phyloP scores from a whole-genome alignment of 2,113 vertebrate genomes.

The Alaudala cheleensis region DNA sequence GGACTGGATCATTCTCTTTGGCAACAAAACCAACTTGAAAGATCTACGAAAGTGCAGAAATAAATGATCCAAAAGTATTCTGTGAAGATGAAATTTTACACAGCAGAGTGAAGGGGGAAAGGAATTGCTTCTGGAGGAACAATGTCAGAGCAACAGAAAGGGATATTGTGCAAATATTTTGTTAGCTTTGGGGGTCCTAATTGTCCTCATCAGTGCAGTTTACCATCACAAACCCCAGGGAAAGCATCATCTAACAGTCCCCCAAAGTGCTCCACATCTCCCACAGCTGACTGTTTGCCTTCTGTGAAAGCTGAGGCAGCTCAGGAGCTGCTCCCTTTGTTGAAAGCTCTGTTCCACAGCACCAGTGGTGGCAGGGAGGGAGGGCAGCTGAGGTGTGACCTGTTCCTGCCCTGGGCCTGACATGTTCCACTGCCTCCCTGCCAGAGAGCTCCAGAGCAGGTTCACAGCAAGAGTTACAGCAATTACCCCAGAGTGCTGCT shows the following conservation, averaged over 20 bases:
- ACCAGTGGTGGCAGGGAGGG: fast-evolving
- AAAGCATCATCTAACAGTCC: background rate
- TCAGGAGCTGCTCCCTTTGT: fast-evolving
- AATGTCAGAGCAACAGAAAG: background rate
- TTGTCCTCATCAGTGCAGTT: fast-evolving
- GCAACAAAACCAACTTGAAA: background rate
- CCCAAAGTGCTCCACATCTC: background rate
- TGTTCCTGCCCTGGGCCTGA: background rate
- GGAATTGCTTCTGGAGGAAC: background rate
- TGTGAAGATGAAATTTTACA: background rate
- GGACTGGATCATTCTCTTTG: background rate
- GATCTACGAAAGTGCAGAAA: background rate
- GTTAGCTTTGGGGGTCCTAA: background rate
- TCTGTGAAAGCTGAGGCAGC: background rate
- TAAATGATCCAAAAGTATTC: background rate
- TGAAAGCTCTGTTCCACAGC: fast-evolving
- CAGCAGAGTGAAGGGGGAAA: background rate
- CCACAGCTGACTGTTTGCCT: fast-evolving
- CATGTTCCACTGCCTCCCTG: background rate
- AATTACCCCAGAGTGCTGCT: background rate
- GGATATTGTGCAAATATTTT: background rate
- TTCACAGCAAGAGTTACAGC: background rate
- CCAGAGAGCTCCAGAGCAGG: background rate
- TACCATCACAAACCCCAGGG: background rate
- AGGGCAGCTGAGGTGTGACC: background rate